Evolutionary conservation across 2,113 vertebrate species (phyloP).

Genomic region (Chloroceryle aenea): DNA sequence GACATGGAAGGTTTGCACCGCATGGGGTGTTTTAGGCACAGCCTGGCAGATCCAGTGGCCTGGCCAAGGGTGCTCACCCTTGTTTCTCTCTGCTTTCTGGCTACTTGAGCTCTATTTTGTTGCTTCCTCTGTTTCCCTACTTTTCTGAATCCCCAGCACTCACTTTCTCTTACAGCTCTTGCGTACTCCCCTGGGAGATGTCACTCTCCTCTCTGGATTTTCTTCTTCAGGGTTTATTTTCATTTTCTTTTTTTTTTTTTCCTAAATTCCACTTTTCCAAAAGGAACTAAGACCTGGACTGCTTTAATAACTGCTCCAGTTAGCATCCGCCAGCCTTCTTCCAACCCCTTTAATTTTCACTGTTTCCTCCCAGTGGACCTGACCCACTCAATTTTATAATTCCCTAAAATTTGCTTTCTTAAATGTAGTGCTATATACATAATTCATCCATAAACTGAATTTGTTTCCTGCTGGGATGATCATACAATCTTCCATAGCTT

Average conservation of each 20-base stretch:
- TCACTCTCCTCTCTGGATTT: background rate
- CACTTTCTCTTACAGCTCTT: background rate
- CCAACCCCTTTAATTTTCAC: conserved; percentile 32
- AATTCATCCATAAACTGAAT: conserved; percentile 6
- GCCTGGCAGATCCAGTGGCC: accelerated
- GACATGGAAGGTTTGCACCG: accelerated
- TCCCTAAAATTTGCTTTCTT: conserved; percentile 49
- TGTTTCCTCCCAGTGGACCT: conserved; percentile 35
- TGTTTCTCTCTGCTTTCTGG: background rate
- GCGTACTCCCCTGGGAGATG: background rate
- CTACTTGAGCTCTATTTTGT: accelerated
- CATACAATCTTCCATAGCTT: background rate
- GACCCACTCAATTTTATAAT: conserved; percentile 13
- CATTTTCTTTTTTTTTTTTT: background rate
- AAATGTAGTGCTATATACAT: background rate
- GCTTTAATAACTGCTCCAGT: conserved; percentile 32
- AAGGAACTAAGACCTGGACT: conserved; percentile 14
- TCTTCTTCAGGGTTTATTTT: background rate
- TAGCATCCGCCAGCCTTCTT: background rate
- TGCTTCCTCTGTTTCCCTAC: background rate
- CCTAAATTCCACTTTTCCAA: background rate
- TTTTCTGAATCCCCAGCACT: background rate
- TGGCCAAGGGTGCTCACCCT: accelerated
- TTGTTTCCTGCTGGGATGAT: conserved; percentile 26
- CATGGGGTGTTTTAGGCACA: accelerated